Evolutionary conservation across 2,113 vertebrate genomes (phyloP), one percentile per base, ranked within the genome.

Genomic region (Gymnocephalus cernua): DNA sequence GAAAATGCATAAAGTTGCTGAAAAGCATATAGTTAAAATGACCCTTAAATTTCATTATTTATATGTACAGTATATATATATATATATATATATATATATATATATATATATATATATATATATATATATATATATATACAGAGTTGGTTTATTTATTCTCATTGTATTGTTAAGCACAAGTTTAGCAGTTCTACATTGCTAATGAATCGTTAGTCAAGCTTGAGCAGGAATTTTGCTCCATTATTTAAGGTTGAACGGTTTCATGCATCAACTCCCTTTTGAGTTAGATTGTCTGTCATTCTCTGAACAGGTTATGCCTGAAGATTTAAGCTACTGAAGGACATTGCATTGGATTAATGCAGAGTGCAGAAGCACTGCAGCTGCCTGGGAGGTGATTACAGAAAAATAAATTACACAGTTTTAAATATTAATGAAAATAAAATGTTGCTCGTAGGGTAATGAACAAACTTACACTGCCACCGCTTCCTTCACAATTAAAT

Each of bases 351-450:
- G 32, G 32, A 5, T 32, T 32, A 48, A 19, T 25, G 23, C 32
- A 6, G 21, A 51, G 59, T 6, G 45, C 14, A 27, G 45, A 64
- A 27, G 51, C 19, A 66, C 23, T 41, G 50, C 48, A 18, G 63
- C 0, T 0, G 32, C 72, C 51, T 80, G 59, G 72, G 35, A 65
- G 54, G 68, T 73, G 41, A 61, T 77, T 62, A 73, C 25, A 62
- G 53, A 62, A 61, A 62, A 41, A 61, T 56, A 25, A 56, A 77
- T 76, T n/a, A 56, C 53, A 2, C n/a, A 51, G 35, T 59, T 67
- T 77, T 35, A 72, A 76, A 71, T 59, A 71, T 71, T 71, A 59
- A 80, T 61, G 66, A 72, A 19, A 50, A 32, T 19, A 48, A 84
- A 59, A 61, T 54, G 45, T 53, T 79, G 56, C 27, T 59, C 35